Base-by-base conservation (phyloP, 2,113 vertebrate species). In the Grantiella picta region DNA sequence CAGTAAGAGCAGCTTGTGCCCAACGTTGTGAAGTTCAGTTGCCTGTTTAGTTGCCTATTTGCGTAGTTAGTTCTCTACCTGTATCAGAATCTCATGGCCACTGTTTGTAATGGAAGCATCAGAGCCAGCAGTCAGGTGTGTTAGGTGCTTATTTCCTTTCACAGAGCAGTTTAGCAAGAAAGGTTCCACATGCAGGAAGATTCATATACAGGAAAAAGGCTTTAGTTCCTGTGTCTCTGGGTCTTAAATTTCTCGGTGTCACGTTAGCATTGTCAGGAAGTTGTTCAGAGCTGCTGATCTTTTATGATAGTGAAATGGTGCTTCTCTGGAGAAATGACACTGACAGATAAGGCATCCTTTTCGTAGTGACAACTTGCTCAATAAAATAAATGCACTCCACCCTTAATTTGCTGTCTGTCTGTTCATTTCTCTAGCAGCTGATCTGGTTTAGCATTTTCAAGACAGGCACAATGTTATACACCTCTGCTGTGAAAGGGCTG, bases 361-460 rank as follows among this genome's bases (percentile, higher is more conserved):
- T 63, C 22, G 2, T 11, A 24, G 31, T 33, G 44, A 49, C 29
- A 94, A 6, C 65, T 86, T 75, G 15, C 42, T 86, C 25, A 54
- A 11, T 59, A 9, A 71, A 25, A 78, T 86, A 73, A 90, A 66
- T 44, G 60, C 59, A 13, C 36, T 64, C 5, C 3, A 66, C 36
- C 77, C 38, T 47, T 81, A 23, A 71, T 73, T 86, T 84, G 12
- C 52, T 73, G 0, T 54, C 38, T 93, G 53, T 47, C 8, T 57
- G 1, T 50, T 70, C 22, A 42, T 75, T 92, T 81, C 60, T 75
- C 33, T 45, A 78, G 69, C 61, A 90, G 40, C 36, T 91, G 49
- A 85, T 86, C 33, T 80, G 57, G 5, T 73, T 82, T 86, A 49
- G 84, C 23, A 15, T 91, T 94, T 92, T 68, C 36, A 89, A 69